These are phyloP conservation scores for Turdus rufiventris DNA, from an alignment of 2,113 vertebrate species.

Conservation along the genomic window DNA sequence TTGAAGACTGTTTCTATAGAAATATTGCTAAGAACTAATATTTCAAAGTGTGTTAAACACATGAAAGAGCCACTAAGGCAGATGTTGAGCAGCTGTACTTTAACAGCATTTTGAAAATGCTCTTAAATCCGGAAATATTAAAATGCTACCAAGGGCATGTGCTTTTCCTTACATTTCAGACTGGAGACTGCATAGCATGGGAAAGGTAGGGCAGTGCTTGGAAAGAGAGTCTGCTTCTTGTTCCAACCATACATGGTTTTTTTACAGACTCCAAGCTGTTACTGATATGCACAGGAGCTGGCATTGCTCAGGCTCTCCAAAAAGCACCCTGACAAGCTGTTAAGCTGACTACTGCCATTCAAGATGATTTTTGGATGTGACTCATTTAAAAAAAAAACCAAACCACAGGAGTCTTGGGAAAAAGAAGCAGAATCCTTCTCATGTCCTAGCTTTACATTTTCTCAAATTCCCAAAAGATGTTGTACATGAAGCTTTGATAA, in stretches of 20 bases:
- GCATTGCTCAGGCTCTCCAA: background rate
- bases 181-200: background rate
- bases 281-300: background rate
- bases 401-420: background rate
- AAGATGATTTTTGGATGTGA: background rate
- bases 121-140: background rate
- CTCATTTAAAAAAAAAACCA: background rate
- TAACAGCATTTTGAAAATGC: background rate
- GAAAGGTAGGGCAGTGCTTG: background rate
- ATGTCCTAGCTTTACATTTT: background rate
- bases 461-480: background rate
- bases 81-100: background rate
- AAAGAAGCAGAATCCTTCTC: background rate
- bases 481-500: background rate
- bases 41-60: background rate
- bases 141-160: background rate
- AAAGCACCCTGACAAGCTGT: conserved; percentile 26
- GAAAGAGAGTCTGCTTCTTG: background rate
- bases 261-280: conserved; percentile 29
- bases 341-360: background rate
- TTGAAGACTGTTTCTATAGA: background rate
- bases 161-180: background rate
- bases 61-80: background rate
- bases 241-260: background rate
- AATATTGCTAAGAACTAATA: background rate